These are phyloP conservation scores for Drosophila quadrilineata DNA, from an alignment of 1,140 invertebrate species.

Conservation along the genomic window DNA sequence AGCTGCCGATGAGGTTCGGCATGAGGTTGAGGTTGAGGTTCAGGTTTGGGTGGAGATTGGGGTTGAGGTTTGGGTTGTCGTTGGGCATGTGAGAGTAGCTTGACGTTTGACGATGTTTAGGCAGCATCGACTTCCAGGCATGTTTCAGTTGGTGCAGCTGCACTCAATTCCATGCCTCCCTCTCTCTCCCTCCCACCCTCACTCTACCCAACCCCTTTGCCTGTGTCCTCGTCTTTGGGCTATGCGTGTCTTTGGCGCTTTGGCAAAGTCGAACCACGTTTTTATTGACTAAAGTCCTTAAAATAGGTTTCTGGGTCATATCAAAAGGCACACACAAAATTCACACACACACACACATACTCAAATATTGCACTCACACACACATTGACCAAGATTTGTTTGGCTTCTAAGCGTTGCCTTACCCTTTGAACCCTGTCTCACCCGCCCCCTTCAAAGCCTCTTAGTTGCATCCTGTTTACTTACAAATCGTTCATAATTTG, in stretches of 20 bases:
- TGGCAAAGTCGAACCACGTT: constrained; percentile 35
- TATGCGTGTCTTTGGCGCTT: constrained; percentile 46
- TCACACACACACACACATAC: constrained; percentile 19
- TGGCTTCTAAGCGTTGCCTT: background rate
- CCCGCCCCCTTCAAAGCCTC: too few relatives aligned
- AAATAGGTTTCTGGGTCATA: constrained; percentile 73
- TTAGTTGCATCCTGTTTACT: background rate
- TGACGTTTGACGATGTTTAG: too few relatives aligned
- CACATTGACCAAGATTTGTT: background rate
- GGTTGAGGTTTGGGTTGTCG: background rate
- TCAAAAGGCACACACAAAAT: constrained; percentile 33
- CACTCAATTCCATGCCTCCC: constrained; percentile 5
- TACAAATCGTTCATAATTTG: background rate
- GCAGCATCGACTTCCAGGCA: too few relatives aligned
- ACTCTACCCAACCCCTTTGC: background rate
- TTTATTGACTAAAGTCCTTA: constrained; percentile 70
- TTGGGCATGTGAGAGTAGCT: too few relatives aligned
- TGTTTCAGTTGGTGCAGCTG: constrained; percentile 2
- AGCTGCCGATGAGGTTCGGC: too few relatives aligned
- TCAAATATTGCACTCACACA: constrained; percentile 29
- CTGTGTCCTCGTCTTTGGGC: background rate
- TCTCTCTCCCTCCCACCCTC: background rate
- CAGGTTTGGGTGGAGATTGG: background rate
- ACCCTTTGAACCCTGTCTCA: background rate
- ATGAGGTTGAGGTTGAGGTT: background rate